A percentile compares a stretch with the other conserved stretches of the same genome.
Evolutionary conservation across 2,113 vertebrate species (phyloP).

Genomic region (Coracopsis vasa): DNA sequence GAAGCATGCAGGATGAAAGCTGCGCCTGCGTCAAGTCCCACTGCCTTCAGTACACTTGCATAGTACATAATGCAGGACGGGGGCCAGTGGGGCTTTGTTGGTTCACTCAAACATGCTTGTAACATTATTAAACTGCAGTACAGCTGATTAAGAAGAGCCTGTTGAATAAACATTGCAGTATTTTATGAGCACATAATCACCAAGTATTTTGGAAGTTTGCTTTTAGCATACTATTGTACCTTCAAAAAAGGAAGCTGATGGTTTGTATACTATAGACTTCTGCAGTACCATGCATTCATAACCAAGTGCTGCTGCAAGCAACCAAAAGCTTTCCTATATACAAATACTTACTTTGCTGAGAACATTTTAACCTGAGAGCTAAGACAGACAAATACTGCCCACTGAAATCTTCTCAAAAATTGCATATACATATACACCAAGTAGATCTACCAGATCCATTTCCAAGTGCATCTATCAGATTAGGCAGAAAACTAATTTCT

Average conservation of each 20-base stretch:
- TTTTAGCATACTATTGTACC: not conserved
- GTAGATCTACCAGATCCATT: not conserved
- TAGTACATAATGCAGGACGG: not conserved
- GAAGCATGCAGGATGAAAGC: not conserved
- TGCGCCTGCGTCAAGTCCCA: not conserved
- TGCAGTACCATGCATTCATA: slow-evolving; percentile 6
- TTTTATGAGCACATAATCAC: not conserved
- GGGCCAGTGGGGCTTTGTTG: not conserved
- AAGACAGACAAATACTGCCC: not conserved
- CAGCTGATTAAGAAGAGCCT: not conserved
- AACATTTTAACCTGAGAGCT: not conserved
- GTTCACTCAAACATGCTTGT: not conserved
- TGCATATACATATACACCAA: not conserved
- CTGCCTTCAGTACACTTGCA: not conserved
- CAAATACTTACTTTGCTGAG: not conserved
- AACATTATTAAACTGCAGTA: not conserved
- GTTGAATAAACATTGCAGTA: not conserved
- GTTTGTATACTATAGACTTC: not conserved
- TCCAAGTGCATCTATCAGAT: not conserved
- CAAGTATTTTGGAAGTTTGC: not conserved
- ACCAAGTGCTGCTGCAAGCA: slow-evolving; percentile 6
- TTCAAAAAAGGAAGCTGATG: not conserved
- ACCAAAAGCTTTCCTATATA: not conserved
- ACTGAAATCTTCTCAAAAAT: not conserved
- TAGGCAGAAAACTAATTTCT: not conserved